Percentiles rank a stretch among this genome's conserved stretches.
phyloP scores from a whole-genome alignment of 2,888 invertebrate genomes.

The Diarsia dahlii region DNA sequence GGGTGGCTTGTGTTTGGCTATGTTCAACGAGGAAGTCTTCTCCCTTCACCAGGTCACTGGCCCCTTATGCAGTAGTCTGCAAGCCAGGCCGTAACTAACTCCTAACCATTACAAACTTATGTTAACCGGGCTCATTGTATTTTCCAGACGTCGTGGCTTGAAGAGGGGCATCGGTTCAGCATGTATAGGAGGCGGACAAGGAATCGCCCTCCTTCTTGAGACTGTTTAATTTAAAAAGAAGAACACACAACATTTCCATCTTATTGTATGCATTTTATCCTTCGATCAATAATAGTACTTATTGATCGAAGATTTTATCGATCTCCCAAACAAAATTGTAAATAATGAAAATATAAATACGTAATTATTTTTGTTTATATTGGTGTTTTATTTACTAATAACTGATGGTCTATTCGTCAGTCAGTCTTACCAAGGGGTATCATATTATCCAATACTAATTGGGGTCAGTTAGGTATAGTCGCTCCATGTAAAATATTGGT shows the following conservation, averaged over 20 bases:
- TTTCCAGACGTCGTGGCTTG: slow-evolving; percentile 94
- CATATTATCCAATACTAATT: too few species aligned
- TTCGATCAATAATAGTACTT: too few species aligned
- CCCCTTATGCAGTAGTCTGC: background rate
- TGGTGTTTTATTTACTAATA: slow-evolving; percentile 12
- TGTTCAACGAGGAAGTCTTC: background rate
- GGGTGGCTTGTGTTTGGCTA: background rate
- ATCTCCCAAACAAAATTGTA: slow-evolving; percentile 51
- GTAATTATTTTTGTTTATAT: slow-evolving; percentile 29
- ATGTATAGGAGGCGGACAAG: slow-evolving; percentile 99
- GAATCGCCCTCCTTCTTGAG: slow-evolving; percentile 98
- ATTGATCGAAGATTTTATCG: too few species aligned
- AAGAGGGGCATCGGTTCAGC: slow-evolving; percentile 98
- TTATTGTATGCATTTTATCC: slow-evolving; percentile 38
- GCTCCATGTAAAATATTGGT: too few species aligned
- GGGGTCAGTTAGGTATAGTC: too few species aligned
- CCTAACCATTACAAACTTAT: background rate
- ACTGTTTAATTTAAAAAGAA: slow-evolving; percentile 84
- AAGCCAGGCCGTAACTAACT: background rate
- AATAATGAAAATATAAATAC: slow-evolving; percentile 39
- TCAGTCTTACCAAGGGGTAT: too few species aligned
- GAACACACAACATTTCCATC: background rate
- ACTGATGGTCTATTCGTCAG: background rate
- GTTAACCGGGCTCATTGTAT: slow-evolving; percentile 37
- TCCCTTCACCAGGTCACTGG: background rate